phyloP scores from a whole-genome alignment of 2,888 invertebrate genomes.

The Theodoxus fluviatilis region DNA sequence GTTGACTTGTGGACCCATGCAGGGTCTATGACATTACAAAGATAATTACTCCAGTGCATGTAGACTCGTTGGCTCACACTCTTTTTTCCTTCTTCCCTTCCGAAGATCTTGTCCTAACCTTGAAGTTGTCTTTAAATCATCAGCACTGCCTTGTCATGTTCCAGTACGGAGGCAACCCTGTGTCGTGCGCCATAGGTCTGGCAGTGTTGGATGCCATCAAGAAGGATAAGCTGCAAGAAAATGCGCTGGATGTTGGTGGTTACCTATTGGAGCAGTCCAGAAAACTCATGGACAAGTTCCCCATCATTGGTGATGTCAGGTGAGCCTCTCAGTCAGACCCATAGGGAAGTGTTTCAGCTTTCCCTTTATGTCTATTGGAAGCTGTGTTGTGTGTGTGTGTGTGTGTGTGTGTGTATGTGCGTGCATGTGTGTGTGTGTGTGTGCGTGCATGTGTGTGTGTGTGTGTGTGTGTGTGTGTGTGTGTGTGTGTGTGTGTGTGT shows the following conservation, averaged over 20 bases:
- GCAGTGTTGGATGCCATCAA: constrained; percentile 94
- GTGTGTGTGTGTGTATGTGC: too few species aligned
- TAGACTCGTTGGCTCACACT: too few species aligned
- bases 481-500: too few species aligned
- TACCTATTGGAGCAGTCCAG: constrained; percentile 75
- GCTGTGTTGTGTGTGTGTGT: too few species aligned
- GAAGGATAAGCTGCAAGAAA: constrained; percentile 82
- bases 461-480: too few species aligned
- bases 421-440: too few species aligned
- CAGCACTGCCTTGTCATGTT: constrained; percentile 32
- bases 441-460: too few species aligned
- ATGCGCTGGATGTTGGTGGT: constrained; percentile 83
- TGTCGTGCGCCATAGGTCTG: constrained; percentile 94
- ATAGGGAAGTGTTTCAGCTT: background rate
- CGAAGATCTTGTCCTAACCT: too few species aligned
- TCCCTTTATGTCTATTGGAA: background rate
- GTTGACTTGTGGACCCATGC: too few species aligned
- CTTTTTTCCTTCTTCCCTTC: too few species aligned
- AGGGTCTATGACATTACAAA: too few species aligned
- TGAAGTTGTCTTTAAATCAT: background rate
- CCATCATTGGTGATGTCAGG: constrained; percentile 75
- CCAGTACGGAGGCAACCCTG: constrained; percentile 98
- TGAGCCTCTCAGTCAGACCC: constrained; percentile 34
- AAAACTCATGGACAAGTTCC: constrained; percentile 77
- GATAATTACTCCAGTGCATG: too few species aligned